Conservation (phyloP, 1,140 invertebrate genomes). For the Psix sp. region DNA sequence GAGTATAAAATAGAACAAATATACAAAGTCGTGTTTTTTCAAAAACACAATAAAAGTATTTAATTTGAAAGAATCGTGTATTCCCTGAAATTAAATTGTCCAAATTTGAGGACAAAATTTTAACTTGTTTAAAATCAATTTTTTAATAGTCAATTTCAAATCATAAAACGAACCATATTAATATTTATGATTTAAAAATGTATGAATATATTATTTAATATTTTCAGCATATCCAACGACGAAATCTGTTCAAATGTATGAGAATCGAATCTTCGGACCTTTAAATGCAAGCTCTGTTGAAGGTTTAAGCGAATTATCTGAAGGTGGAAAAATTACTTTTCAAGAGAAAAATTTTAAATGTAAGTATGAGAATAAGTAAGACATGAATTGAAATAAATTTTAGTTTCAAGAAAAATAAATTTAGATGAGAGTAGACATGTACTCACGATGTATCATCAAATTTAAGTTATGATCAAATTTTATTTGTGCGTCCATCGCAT, state of each 20-base stretch:
- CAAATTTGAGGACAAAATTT: no score
- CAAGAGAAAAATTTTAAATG: slow-evolving; percentile 35
- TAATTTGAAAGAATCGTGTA: no score
- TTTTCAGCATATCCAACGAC: slow-evolving; percentile 75
- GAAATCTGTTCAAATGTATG: slow-evolving; percentile 72
- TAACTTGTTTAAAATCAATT: no score
- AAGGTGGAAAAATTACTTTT: slow-evolving; percentile 42
- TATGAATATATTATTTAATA: not conserved
- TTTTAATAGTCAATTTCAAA: no score
- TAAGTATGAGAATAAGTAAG: not conserved
- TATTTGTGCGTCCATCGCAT: no score
- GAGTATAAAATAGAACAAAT: slow-evolving; percentile 68
- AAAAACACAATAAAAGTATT: not conserved
- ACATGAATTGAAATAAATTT: not conserved
- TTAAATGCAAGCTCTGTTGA: slow-evolving; percentile 62
- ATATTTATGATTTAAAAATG: no score
- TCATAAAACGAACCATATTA: no score
- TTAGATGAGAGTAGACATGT: no score
- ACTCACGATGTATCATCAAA: not conserved
- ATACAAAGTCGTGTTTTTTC: slow-evolving; percentile 13
- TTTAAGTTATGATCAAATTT: not conserved
- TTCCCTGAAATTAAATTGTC: no score
- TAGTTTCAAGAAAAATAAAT: no score
- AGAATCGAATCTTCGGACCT: slow-evolving; percentile 64
- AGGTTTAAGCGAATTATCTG: slow-evolving; percentile 52